These are phyloP conservation scores for Candoia aspera DNA, from an alignment of 2,113 vertebrate genomes.

Conservation along the genomic window DNA sequence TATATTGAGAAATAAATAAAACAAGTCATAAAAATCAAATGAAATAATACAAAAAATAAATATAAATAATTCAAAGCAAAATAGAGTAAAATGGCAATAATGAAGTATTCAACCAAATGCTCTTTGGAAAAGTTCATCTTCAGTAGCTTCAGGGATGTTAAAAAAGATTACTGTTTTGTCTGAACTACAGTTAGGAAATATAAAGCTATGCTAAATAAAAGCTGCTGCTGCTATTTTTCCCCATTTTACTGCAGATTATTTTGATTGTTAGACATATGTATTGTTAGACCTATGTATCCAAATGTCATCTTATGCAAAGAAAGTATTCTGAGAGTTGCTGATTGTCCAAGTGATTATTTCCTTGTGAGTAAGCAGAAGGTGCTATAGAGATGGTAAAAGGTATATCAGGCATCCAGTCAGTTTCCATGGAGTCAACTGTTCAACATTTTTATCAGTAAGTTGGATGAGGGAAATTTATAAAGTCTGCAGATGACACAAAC, in stretches of 20 bases:
- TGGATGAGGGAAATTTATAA: not conserved
- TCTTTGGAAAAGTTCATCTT: not conserved
- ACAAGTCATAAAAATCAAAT: not conserved
- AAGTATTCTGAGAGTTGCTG: not conserved
- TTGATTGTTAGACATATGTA: not conserved
- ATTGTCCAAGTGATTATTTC: not conserved
- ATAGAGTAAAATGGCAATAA: not conserved
- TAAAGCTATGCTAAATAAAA: not conserved
- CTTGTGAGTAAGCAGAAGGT: not conserved
- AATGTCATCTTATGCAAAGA: not conserved
- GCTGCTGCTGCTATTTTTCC: not conserved
- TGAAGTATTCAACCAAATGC: not conserved
- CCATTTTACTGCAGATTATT: not conserved
- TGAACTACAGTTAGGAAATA: not conserved
- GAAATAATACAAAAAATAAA: not conserved
- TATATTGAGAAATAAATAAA: not conserved
- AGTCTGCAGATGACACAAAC: not conserved
- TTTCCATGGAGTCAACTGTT: not conserved
- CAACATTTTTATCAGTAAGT: not conserved
- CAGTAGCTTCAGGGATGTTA: not conserved
- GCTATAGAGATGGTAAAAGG: not conserved
- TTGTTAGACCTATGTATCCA: not conserved
- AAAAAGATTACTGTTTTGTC: not conserved
- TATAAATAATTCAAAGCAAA: not conserved
- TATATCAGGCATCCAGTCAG: not conserved